Evolutionary conservation across 2,888 invertebrate genomes (phyloP).

Genomic region (Pheosia gnoma): DNA sequence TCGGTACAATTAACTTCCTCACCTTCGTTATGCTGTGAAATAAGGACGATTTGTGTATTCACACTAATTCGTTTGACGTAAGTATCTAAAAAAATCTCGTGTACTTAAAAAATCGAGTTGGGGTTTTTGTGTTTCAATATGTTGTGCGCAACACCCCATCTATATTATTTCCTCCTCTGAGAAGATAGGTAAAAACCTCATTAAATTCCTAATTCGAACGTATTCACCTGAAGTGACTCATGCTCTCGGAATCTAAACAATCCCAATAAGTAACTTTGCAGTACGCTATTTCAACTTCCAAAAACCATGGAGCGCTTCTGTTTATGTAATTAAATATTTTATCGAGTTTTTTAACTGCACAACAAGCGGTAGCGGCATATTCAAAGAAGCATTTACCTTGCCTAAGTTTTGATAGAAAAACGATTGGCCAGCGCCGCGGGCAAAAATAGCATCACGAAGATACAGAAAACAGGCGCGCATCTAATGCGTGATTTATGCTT

Average conservation of each 20-base stretch:
- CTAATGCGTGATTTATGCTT: conserved; percentile 75
- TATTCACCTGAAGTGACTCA: not conserved
- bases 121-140: too few species aligned
- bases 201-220: not conserved
- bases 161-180: too few species aligned
- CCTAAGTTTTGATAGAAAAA: conserved; percentile 68
- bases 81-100: too few species aligned
- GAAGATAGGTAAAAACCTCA: not conserved
- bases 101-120: too few species aligned
- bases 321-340: conserved; percentile 31
- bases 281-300: not conserved
- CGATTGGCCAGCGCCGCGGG: conserved; percentile 52
- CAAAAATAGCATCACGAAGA: conserved; percentile 76
- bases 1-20: too few species aligned
- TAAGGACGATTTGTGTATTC: too few species aligned
- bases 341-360: conserved; percentile 24
- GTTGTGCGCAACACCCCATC: too few species aligned
- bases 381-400: conserved; percentile 32
- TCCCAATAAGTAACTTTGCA: not conserved
- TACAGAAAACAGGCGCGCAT: conserved; percentile 80
- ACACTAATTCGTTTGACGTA: too few species aligned
- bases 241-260: not conserved
- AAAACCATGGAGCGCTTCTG: conserved; percentile 4
- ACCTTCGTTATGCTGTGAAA: too few species aligned
- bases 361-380: conserved; percentile 19